Base-by-base conservation (phyloP, 1,140 invertebrate genomes). In the Aphis gossypii region DNA sequence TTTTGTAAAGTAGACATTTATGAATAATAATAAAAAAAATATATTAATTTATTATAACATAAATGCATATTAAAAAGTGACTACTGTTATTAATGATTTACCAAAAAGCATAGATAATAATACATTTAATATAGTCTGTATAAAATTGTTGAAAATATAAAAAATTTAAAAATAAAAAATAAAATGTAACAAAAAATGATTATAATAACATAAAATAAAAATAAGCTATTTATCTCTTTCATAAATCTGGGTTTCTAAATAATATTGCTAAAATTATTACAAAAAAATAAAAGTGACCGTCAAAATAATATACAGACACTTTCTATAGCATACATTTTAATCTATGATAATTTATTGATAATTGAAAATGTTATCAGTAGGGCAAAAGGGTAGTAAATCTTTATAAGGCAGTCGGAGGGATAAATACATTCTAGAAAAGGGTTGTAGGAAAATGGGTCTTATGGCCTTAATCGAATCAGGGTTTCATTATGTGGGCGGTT, bases 381-480 rank as follows among this genome's bases (percentile, higher is more conserved):
- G 54, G 44, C 25, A 20, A 60, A 23, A 30, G 8, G 21, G 68
- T 82, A 82, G 48, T 76, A 48, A n/a, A 68, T 92, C 68, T 48
- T 76, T 4, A 35, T 30, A 48, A 11, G 68, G 51, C 23, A 35
- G 68, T 35, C 76, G 41, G 14, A 38, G 21, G 7, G 35, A 51
- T 18, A 83, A 35, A 48, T 48, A 30, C 68, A 91, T 91, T 46
- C 0, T 83, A 30, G 68, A 46, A 76, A 76, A 82, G 41, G 54
- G 60, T 76, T 68, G 41, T 76, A 38, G 90, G 1, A 82, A 83
- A 51, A 44, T 23, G 46, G 23, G n/a, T 83, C 41, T 83, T 83
- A 92, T 92, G 21, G 44, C 38, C 23, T 68, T 76, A 82, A 68
- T 92, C 44, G 68, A 76, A 92, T 92, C 44, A 46, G 8, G 90